Conservation (phyloP, 53 echinoderm and acorn worm genomes). For the Zoroaster sp. region DNA sequence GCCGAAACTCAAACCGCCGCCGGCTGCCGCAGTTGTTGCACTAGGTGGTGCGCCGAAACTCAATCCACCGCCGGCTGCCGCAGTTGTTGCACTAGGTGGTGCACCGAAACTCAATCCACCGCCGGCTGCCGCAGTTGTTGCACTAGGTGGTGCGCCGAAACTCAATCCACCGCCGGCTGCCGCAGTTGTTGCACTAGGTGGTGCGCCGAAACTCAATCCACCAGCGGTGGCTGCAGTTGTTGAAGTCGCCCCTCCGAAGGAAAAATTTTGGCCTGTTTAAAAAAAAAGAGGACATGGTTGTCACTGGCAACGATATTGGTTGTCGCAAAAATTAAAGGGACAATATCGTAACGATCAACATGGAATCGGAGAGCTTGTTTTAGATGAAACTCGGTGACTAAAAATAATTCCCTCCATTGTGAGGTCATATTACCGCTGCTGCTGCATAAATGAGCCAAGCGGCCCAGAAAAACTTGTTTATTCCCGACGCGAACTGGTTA, state of each 20-base stretch:
- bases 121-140: background rate
- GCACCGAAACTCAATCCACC: constrained; percentile 3
- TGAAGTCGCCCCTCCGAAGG: constrained; percentile 26
- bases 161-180: background rate
- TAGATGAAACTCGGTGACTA: too few species aligned
- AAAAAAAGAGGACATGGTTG: background rate
- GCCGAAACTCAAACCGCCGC: too few species aligned
- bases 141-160: background rate
- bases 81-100: background rate
- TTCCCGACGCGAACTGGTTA: too few species aligned
- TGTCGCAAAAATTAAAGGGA: too few species aligned
- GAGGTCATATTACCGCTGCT: too few species aligned
- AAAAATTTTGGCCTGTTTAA: background rate
- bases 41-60: background rate
- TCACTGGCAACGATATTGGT: too few species aligned
- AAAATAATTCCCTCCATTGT: too few species aligned
- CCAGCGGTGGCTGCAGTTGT: background rate
- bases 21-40: background rate
- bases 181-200: background rate
- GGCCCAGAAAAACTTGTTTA: too few species aligned
- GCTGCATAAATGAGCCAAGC: too few species aligned
- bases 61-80: constrained; percentile 1
- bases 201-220: background rate
- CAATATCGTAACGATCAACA: too few species aligned
- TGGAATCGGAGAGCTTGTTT: too few species aligned